A percentile compares a stretch with the other conserved stretches of the same genome.
Evolutionary conservation across 2,888 invertebrate genomes (phyloP).

Genomic region (Anagyrus pseudococci): DNA sequence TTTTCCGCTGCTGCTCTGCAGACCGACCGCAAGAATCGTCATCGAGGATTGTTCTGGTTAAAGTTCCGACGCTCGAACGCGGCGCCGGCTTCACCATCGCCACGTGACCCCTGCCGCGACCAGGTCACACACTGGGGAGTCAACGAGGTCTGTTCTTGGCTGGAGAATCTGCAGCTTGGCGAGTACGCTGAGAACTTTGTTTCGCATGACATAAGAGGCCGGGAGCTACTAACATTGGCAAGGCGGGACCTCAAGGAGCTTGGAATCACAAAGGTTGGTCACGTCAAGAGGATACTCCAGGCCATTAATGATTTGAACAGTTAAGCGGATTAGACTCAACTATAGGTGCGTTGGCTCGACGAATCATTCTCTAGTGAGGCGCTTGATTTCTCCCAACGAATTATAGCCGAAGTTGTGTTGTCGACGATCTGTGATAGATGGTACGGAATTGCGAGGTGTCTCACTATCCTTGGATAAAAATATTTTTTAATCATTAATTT

Average conservation of each 20-base stretch:
- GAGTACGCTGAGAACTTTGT: conserved; percentile 93
- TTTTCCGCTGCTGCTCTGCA: conserved; percentile 37
- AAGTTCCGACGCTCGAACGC: conserved; percentile 67
- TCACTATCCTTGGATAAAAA: background rate
- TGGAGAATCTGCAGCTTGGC: conserved; percentile 84
- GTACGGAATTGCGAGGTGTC: background rate
- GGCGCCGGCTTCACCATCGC: conserved; percentile 41
- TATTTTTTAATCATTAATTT: background rate
- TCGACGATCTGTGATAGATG: conserved; percentile 17
- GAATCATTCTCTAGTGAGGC: conserved; percentile 23
- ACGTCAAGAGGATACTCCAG: conserved; percentile 92
- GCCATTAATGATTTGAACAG: conserved; percentile 82
- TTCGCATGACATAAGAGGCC: conserved; percentile 89
- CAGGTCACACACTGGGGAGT: conserved; percentile 76
- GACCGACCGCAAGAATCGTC: conserved; percentile 59
- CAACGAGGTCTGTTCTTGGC: conserved; percentile 89
- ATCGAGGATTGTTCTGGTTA: conserved; percentile 73
- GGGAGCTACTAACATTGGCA: conserved; percentile 85
- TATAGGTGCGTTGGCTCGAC: background rate
- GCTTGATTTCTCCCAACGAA: conserved; percentile 18
- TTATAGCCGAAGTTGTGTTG: too few species aligned
- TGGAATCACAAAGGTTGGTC: conserved; percentile 94
- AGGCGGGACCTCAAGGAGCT: conserved; percentile 88
- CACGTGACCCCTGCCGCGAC: conserved; percentile 51
- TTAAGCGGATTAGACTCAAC: conserved; percentile 30